Evolutionary conservation across 1,140 invertebrate species (phyloP).

Genomic region (Macrosteles quadrilineatus): DNA sequence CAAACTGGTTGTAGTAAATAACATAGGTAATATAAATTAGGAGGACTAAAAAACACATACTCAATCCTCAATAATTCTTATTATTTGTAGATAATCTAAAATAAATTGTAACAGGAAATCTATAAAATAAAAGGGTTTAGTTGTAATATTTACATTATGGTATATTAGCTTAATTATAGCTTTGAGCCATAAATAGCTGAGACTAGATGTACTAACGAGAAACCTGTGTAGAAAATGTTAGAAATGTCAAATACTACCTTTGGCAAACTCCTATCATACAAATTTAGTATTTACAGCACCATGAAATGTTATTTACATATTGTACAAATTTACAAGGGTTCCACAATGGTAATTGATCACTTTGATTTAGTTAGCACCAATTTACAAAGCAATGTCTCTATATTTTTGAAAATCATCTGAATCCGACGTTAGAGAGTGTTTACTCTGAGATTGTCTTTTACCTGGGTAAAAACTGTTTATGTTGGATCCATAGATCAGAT

Average conservation of each 20-base stretch:
- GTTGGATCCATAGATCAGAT: slow-evolving; percentile 12
- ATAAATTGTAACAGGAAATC: no score
- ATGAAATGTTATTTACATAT: not conserved
- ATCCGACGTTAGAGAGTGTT: slow-evolving; percentile 11
- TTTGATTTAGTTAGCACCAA: not conserved
- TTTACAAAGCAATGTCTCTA: slow-evolving; percentile 23
- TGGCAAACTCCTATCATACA: not conserved
- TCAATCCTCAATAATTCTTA: no score
- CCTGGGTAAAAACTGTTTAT: slow-evolving; percentile 17
- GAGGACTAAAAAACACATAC: no score
- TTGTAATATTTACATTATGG: no score
- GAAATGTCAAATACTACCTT: not conserved
- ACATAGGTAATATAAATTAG: no score
- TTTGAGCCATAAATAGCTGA: no score
- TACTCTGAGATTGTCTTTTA: slow-evolving; percentile 6
- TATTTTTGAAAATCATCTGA: slow-evolving; percentile 28
- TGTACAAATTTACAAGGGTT: not conserved
- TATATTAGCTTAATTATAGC: no score
- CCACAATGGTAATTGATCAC: not conserved
- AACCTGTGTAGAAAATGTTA: not conserved
- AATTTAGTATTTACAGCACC: not conserved
- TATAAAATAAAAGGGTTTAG: no score
- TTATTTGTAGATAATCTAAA: no score
- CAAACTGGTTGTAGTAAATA: no score
- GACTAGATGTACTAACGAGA: no score